Evolutionary conservation across 2,888 invertebrate genomes (phyloP).

Genomic region (Rhagium mordax): DNA sequence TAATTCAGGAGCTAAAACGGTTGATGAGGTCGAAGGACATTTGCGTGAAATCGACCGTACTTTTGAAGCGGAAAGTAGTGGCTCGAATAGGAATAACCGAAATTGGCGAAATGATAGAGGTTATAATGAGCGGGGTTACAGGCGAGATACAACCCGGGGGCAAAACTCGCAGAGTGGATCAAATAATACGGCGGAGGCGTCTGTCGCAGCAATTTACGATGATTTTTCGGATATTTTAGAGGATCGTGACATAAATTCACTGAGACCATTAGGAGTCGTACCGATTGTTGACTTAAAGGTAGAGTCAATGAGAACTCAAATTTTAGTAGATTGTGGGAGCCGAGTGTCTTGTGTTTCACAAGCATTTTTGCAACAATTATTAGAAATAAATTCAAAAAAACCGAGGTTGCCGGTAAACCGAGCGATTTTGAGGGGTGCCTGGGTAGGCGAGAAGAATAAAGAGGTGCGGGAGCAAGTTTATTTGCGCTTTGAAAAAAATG

Average conservation of each 20-base stretch:
- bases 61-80: neutral
- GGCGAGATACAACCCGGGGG: neutral
- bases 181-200: neutral
- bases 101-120: neutral
- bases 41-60: conserved; percentile 20
- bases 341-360: conserved; percentile 36
- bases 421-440: conserved; percentile 7
- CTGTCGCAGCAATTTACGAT: conserved; percentile 4
- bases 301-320: neutral
- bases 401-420: conserved; percentile 27
- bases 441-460: conserved; percentile 26
- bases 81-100: neutral
- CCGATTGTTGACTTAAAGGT: conserved; percentile 23
- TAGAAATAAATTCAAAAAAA: conserved; percentile 1
- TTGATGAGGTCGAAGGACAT: conserved; percentile 37
- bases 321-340: conserved; percentile 37
- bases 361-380: conserved; percentile 27
- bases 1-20: conserved; percentile 26
- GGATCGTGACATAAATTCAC: conserved; percentile 4
- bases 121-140: neutral
- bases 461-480: conserved; percentile 29
- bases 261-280: neutral
- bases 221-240: conserved; percentile 17
- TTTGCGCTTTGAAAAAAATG: conserved; percentile 16
- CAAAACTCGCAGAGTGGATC: neutral